Conservation (phyloP, 2,113 vertebrate species). For the Atrichornis clamosus region DNA sequence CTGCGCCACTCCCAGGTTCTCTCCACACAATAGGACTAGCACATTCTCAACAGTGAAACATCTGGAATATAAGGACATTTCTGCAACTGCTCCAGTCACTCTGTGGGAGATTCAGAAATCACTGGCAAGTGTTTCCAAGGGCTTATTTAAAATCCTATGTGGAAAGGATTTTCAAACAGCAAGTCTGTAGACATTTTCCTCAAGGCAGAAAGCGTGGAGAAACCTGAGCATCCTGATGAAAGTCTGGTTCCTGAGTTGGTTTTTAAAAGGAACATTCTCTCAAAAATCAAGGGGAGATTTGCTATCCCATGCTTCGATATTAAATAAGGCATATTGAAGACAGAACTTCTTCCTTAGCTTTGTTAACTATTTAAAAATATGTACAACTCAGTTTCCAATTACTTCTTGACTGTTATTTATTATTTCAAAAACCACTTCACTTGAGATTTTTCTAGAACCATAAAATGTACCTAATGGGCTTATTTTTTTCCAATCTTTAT, state of each 20-base stretch:
- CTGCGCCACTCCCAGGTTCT: background rate
- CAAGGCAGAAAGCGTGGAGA: background rate
- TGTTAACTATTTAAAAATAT: background rate
- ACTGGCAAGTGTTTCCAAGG: background rate
- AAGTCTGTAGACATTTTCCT: background rate
- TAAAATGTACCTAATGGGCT: background rate
- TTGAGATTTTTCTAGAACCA: background rate
- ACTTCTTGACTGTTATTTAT: background rate
- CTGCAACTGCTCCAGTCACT: background rate
- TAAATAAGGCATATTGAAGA: background rate
- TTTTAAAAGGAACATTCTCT: background rate
- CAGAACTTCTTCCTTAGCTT: background rate
- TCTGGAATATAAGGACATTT: background rate
- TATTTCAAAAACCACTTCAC: background rate
- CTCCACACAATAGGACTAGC: background rate
- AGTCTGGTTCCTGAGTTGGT: background rate
- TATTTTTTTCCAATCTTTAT: background rate
- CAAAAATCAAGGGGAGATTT: background rate
- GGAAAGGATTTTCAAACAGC: background rate
- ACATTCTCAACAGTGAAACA: background rate
- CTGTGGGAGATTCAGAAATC: background rate
- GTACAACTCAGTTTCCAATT: background rate
- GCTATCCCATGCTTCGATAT: background rate
- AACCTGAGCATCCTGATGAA: background rate
- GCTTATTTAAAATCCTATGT: background rate